These are phyloP conservation scores for Novumbra hubbsi DNA, from an alignment of 2,797 vertebrate species.

Conservation along the genomic window DNA sequence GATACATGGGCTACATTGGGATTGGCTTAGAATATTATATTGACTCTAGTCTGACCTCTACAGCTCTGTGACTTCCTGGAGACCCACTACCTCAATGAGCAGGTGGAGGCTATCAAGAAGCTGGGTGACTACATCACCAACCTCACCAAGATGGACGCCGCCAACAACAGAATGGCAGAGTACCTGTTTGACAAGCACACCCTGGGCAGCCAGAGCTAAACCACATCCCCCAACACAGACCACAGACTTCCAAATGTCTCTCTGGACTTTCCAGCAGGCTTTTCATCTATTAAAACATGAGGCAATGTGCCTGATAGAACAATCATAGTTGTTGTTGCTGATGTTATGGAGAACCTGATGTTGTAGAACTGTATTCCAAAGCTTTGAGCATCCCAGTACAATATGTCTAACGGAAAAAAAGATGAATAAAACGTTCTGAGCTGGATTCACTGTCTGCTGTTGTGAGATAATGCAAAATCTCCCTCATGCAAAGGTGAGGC, in stretches of 20 bases:
- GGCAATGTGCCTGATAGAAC: neutral
- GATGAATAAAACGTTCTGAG: neutral
- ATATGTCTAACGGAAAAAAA: neutral
- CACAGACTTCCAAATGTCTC: neutral
- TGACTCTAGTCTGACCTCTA: neutral
- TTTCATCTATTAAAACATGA: neutral
- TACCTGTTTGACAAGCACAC: conserved; percentile 92
- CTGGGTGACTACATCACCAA: conserved; percentile 90
- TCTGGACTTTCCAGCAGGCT: too few relatives aligned
- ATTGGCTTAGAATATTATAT: too few relatives aligned
- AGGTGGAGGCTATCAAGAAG: conserved; percentile 95
- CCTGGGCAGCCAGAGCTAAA: conserved; percentile 64
- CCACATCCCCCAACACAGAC: conserved; percentile 15
- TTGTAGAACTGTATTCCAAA: neutral
- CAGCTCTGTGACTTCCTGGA: conserved; percentile 95
- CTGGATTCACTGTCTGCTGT: neutral
- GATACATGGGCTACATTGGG: neutral
- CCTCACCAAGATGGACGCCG: conserved; percentile 89
- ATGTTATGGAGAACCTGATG: neutral
- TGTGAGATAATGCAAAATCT: neutral
- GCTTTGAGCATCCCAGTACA: neutral
- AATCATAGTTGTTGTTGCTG: conserved; percentile 22
- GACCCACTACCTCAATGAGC: conserved; percentile 93
- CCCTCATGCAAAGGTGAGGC: too few relatives aligned
- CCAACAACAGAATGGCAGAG: conserved; percentile 86